Base-by-base conservation (phyloP, 2,113 vertebrate genomes). In the Hippolais icterina region DNA sequence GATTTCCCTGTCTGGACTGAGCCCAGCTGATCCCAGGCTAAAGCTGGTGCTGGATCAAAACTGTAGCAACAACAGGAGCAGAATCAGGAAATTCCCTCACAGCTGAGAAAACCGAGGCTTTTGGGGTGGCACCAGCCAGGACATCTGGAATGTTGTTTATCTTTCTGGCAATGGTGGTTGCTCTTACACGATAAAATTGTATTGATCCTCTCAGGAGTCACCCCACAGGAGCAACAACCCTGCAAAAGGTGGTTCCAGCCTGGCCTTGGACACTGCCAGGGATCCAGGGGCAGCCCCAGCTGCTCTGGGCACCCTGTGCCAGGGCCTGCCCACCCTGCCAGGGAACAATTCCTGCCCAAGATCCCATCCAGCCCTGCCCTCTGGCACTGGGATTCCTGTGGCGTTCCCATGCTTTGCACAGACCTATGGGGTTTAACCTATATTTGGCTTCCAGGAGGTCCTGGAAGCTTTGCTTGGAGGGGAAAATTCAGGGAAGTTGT, bases 341-440 rank as follows among this genome's bases (percentile, higher is more conserved):
- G 85, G 42, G 31, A 35, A 37, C 4, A 18, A 64, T 72, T 22
- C 15, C 35, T 56, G 0, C 31, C 50, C 50, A 6, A 3, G 3
- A 42, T 50, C 59, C 35, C 50, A 44, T 9, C 50, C 0, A 22
- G 0, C 25, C 14, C 42, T 27, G 14, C 25, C 42, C 37, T 57
- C 33, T 50, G 42, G 42, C 42, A 33, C 0, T 31, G 27, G 18
- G 18, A 50, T 57, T 56, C 17, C 11, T 21, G 15, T 35, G 22
- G 29, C 18, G 17, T 11, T 23, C 16, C 10, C 1, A 0, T 17
- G 4, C 25, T 49, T 28, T 81, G 15, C 3, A 3, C 7, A 41
- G 37, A 10, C 37, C 50, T 63, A 5, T 9, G 15, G n/a, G 27
- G 28, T 88, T 82, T 60, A 46, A 50, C 8, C 57, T 47, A 3